These are phyloP conservation scores for Boloria selene DNA, from an alignment of 2,888 invertebrate species.

Conservation along the genomic window DNA sequence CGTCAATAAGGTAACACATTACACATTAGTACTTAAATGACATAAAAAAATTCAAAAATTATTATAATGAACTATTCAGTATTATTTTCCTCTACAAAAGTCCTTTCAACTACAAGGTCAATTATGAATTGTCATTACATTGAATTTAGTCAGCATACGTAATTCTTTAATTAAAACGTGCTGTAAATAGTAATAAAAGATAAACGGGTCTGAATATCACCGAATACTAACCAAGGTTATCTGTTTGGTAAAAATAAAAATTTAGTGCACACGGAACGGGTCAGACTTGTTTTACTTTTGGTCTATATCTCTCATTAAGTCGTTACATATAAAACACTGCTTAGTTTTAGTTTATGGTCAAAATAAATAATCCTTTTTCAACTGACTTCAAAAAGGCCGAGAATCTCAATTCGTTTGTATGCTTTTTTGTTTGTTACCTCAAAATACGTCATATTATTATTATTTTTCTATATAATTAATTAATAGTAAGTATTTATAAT, in stretches of 20 bases:
- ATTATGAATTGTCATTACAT: slow-evolving; percentile 23
- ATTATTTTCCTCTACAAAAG: slow-evolving; percentile 3
- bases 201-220: slow-evolving; percentile 31
- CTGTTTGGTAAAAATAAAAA: slow-evolving; percentile 46
- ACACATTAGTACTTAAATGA: neutral
- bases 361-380: too few relatives aligned
- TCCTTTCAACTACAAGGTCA: slow-evolving; percentile 21
- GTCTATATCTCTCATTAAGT: slow-evolving; percentile 1
- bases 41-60: neutral
- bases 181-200: slow-evolving; percentile 40
- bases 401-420: too few relatives aligned
- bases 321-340: neutral
- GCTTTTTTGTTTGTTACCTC: too few relatives aligned
- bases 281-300: slow-evolving; percentile 46
- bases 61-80: neutral
- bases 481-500: too few relatives aligned
- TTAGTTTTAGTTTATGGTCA: too few relatives aligned
- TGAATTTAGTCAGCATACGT: slow-evolving; percentile 26
- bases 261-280: slow-evolving; percentile 50
- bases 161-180: slow-evolving; percentile 39
- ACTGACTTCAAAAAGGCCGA: too few relatives aligned
- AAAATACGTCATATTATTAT: too few relatives aligned
- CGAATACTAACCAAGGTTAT: slow-evolving; percentile 52
- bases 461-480: too few relatives aligned
- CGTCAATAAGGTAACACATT: neutral